These are phyloP conservation scores for Psettodes erumei DNA, from an alignment of 2,113 vertebrate species.

Conservation along the genomic window DNA sequence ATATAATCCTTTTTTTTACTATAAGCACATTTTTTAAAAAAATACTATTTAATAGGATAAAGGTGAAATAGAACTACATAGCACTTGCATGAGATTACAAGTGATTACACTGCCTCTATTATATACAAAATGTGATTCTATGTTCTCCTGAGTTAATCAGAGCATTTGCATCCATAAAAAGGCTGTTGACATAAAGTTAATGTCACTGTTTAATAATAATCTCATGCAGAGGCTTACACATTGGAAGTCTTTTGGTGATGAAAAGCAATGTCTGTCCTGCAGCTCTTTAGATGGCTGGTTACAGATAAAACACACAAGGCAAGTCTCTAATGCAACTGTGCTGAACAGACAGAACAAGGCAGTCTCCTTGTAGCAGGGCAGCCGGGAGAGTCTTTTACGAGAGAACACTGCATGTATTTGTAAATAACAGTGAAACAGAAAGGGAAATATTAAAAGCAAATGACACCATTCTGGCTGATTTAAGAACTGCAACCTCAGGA, in stretches of 20 bases:
- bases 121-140: not conserved
- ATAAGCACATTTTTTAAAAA: not conserved
- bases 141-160: not conserved
- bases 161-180: not conserved
- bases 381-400: not conserved
- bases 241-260: not conserved
- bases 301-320: conserved; percentile 7
- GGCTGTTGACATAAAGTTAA: not conserved
- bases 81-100: not conserved
- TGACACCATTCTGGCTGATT: not conserved
- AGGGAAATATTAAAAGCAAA: not conserved
- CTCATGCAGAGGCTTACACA: conserved; percentile 10
- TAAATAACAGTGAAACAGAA: conserved; percentile 8
- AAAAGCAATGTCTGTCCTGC: not conserved
- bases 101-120: not conserved
- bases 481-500: not conserved
- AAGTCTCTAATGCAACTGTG: not conserved
- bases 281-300: not conserved
- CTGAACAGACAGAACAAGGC: not conserved
- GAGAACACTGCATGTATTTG: not conserved
- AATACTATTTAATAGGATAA: not conserved
- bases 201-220: not conserved
- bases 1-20: not conserved
- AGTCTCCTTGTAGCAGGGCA: not conserved
- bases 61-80: not conserved